Evolutionary conservation across 2,113 vertebrate species (phyloP).

Genomic region (Fulmarus glacialis): DNA sequence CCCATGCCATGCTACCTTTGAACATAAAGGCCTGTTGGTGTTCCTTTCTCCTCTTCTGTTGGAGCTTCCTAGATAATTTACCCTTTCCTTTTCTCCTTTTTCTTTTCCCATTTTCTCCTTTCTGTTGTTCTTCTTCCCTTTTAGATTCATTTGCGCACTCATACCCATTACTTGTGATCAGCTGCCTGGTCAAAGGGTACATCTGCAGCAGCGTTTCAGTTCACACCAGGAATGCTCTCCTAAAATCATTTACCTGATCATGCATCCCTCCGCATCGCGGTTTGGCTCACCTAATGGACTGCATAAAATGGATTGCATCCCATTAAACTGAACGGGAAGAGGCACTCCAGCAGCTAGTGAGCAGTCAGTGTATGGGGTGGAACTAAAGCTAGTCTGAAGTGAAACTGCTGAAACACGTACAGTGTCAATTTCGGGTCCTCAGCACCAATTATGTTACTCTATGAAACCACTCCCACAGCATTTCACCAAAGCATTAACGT

Average conservation of each 20-base stretch:
- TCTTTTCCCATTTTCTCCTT: background rate
- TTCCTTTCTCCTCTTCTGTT: background rate
- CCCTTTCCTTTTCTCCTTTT: rapidly evolving
- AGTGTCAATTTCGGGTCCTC: background rate
- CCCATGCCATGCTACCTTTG: background rate
- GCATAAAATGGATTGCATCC: background rate
- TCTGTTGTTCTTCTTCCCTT: background rate
- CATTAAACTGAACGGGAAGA: background rate
- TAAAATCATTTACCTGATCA: background rate
- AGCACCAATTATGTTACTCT: background rate
- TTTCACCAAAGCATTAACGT: background rate
- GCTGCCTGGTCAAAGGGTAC: background rate
- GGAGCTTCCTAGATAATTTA: background rate
- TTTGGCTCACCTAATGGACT: background rate
- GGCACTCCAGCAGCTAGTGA: background rate
- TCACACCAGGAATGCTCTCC: background rate
- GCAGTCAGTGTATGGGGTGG: background rate
- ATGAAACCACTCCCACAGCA: background rate
- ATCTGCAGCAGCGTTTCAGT: background rate
- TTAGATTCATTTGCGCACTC: background rate
- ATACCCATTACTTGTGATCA: background rate
- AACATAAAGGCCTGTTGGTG: background rate
- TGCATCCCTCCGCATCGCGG: background rate
- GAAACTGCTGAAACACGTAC: background rate
- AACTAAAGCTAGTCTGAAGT: background rate